Evolutionary conservation across 2,888 invertebrate species (phyloP), one percentile per base, ranked within the genome.

Genomic region (Polia nebulosa): DNA sequence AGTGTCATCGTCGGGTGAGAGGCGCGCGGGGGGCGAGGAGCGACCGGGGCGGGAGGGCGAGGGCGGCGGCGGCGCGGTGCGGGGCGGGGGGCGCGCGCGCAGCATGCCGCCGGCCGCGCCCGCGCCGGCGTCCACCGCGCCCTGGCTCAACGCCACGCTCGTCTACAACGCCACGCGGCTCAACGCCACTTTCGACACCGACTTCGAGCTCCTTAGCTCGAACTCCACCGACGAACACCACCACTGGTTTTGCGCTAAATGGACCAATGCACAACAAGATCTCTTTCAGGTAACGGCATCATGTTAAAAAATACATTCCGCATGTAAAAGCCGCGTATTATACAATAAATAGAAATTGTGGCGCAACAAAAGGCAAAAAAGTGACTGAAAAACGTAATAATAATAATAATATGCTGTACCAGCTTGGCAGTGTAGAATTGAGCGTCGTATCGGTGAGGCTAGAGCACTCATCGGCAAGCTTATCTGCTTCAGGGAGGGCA

Each of bases 251-350:
- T 98, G 98, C 91, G 97, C 97, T 76, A 97, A 98, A 89, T 98
- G 98, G 98, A 97, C 97, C 81, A 97, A 97, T 61, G 97, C 98
- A 51, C 98, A 98, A 90, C 98, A 98, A 90, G 97, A 97, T 87
- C 96, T 98, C 66, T 98, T 98, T 92, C 98, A 98, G 92, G 95
- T 94, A 47, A 57, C 20, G 8, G 25, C 15, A 15, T 29, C 4
- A 6, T 39, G 17, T 41, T 41, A 41, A 41, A 41, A 41, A 41
- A 41, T 41, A 2, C 39, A n/a, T 41, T 5, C 7, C 5, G 2
- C n/a, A n/a, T 6, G 4, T 8, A 1, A 17, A 49, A 27, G 3
- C 17, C 9, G 8, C 25, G 15, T 22, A 22, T 45, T 25, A n/a
- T 7, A 8, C 17, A 6, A 4, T 47, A 22, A 29, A 22, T 3